Evolutionary conservation across 1,140 invertebrate species (phyloP), one percentile per base, ranked within the genome.

Genomic region (Orchestia grillus): DNA sequence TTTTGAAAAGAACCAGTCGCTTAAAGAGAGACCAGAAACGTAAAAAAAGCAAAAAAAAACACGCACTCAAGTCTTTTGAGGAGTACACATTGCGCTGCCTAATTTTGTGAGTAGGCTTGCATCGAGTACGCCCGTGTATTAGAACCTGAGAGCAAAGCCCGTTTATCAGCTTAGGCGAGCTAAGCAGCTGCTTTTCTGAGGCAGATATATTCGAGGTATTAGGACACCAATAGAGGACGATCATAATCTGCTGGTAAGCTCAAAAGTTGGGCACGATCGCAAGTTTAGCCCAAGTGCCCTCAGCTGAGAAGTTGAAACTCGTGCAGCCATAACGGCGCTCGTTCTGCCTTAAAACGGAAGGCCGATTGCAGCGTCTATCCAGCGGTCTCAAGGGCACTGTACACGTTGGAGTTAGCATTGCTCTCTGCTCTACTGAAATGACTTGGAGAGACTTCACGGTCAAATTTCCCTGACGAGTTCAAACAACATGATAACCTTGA

Each of bases 291-390:
- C 8, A 91, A 91, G 88, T 91, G 88, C 88, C 88, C 44, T 44
- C 41, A 91, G 42, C 88, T 91, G 43, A 94, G 92, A 94, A 94
- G 92, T 94, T 94, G 92, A 94, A 44, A 94, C 92, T 94, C 47
- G 92, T 94, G 92, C 44, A 44, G 41, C 44, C 44, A 94, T 94
- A 94, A 94, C 41, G 92, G 43, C 92, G 92, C 92, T 94, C 92
- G 92, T 94, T 94, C 44, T 45, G 92, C 16, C 92, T 40, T 44
- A 44, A 44, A 42, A 94, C 36, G 19, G 36, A 45, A 94, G 92
- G 41, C 44, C 19, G 44, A 45, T 94, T 44, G 43, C 43, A 94
- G 41, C 15, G 92, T 8, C 40, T 47, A 3, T 28, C 0, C 23
- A 94, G 43, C 15, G 92, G 3, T 40, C 44, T 11, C 8, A 94